Evolutionary conservation across 2,797 vertebrate species (phyloP).

Genomic region (Helicolenus hilgendorfi): DNA sequence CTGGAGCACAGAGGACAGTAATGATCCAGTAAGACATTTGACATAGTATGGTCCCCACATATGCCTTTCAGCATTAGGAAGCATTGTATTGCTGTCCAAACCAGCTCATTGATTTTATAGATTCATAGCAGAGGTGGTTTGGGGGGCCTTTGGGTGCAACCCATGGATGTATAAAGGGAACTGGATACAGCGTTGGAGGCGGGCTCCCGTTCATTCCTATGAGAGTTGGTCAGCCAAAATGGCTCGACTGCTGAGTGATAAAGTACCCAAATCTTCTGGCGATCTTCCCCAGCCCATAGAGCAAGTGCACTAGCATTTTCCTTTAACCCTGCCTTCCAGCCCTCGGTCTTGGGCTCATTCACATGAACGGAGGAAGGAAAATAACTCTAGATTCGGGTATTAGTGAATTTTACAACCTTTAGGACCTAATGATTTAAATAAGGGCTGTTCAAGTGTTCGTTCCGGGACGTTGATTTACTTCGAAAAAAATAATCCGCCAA

Average conservation of each 20-base stretch:
- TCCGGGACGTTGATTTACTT: background rate
- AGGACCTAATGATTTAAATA: background rate
- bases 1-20: slow-evolving; percentile 27
- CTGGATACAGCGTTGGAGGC: too few species aligned
- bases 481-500: too few species aligned
- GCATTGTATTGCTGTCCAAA: slow-evolving; percentile 9
- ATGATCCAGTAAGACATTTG: slow-evolving; percentile 23
- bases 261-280: background rate
- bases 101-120: slow-evolving; percentile 31
- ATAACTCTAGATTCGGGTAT: background rate
- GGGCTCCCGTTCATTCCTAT: background rate
- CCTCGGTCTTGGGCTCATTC: background rate
- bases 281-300: background rate
- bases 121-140: slow-evolving; percentile 14
- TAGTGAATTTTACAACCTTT: background rate
- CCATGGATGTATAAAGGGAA: background rate
- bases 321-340: background rate
- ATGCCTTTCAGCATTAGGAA: background rate
- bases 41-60: slow-evolving; percentile 25
- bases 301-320: background rate
- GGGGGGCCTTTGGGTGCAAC: background rate
- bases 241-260: too few species aligned
- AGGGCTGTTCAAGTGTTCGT: background rate
- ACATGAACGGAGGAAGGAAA: too few species aligned
- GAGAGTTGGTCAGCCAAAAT: background rate